Base-by-base conservation (phyloP, 2,888 invertebrate genomes). In the Caenorhabditis afra region DNA sequence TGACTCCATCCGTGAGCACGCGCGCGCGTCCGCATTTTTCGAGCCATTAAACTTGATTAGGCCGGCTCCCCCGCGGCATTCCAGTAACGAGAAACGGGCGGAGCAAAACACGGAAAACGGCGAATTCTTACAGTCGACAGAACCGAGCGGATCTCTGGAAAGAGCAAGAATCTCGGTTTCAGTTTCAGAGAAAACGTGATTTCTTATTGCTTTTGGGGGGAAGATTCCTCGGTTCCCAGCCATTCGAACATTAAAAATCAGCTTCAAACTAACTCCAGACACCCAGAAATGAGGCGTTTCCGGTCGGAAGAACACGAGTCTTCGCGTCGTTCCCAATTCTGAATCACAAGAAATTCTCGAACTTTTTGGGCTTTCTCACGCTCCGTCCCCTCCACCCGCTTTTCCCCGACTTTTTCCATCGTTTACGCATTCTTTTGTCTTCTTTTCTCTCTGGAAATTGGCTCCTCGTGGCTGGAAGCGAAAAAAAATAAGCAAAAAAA, bases 41-140 rank as follows among this genome's bases (percentile, higher is more conserved):
- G 39, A 67, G 39, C 59, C 58, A 59, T 44, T 68, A 41, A 58
- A 59, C 49, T 44, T 59, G 59, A 59, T 68, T 65, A 29, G 44
- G 23, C 44, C 41, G 23, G 49, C 18, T n/a, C 29, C 23, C 18
- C 14, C 22, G 18, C 18, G 23, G n/a, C 23, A 10, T 52, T 18
- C 4, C 29, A 29, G 29, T 41, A 12, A 22, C 11, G 49, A 23
- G 18, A 49, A 49, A 64, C 37, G 12, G 16, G 16, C n/a, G 35
- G 39, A 39, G 50, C 22, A 53, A 52, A 53, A 53, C 53, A 53
- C 52, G 39, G 18, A 18, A 1, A 52, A 5, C 47, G 39, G 20
- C 18, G 7, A 18, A 16, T 18, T 55, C n/a, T n/a, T n/a, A 29
- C n/a, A 37, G 29, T 55, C 35, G 55, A 35, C 4, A 7, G 29